phyloP scores from a whole-genome alignment of 2,797 vertebrate species.

The Naso thynnoides region DNA sequence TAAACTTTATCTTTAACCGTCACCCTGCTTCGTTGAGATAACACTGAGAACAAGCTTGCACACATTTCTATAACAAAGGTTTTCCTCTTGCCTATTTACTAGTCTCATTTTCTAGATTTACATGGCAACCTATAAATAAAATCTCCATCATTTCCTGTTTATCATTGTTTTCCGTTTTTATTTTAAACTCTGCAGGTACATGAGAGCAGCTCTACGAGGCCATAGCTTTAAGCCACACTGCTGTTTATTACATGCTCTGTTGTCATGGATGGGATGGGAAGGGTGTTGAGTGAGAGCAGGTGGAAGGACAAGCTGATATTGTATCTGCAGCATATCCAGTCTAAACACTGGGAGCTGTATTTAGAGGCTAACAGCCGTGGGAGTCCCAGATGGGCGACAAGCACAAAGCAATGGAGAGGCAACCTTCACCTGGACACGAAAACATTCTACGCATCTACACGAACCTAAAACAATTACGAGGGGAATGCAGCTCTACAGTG shows the following conservation, averaged over 20 bases:
- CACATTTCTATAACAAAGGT: neutral
- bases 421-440: conserved; percentile 25
- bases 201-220: neutral
- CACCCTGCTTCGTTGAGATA: conserved; percentile 55
- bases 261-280: conserved; percentile 35
- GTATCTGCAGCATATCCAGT: conserved; percentile 63
- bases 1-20: conserved; percentile 27
- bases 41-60: conserved; percentile 20
- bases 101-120: neutral
- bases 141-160: neutral
- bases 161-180: neutral
- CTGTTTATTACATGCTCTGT: conserved; percentile 62
- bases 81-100: conserved; percentile 18
- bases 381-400: conserved; percentile 47
- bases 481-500: conserved; percentile 32
- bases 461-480: conserved; percentile 39
- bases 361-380: conserved; percentile 72
- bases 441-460: conserved; percentile 34
- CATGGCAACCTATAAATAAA: conserved; percentile 15
- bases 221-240: conserved; percentile 28
- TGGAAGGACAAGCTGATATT: conserved; percentile 59
- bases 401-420: conserved; percentile 26
- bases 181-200: conserved; percentile 1
- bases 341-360: conserved; percentile 73
- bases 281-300: conserved; percentile 50